These are phyloP conservation scores for Paramormyrops hopkinsi DNA, from an alignment of 2,797 vertebrate genomes.

Conservation along the genomic window DNA sequence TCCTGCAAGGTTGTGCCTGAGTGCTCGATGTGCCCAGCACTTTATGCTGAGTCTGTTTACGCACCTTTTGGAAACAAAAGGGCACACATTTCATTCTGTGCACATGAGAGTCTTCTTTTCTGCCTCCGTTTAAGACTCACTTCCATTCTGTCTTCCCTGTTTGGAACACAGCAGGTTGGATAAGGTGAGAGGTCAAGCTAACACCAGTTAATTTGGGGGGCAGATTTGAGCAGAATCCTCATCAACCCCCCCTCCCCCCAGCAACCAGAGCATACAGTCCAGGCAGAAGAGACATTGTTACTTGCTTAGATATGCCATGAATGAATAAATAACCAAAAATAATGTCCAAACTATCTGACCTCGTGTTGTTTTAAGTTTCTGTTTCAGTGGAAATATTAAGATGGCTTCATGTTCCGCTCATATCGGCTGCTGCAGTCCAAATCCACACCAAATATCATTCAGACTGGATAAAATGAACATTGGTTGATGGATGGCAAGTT, in stretches of 20 bases:
- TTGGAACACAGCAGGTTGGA: not conserved
- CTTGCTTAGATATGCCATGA: not conserved
- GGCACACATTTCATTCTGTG: not conserved
- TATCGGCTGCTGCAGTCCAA: not conserved
- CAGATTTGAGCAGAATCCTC: conserved; percentile 6
- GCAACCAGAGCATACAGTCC: not conserved
- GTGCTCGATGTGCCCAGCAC: not conserved
- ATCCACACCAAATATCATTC: not conserved
- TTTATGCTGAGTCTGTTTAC: not conserved
- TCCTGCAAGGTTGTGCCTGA: not conserved
- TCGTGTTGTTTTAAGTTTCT: not conserved
- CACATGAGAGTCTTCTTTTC: not conserved
- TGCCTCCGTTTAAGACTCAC: not conserved
- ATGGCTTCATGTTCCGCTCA: not conserved
- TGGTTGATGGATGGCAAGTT: not conserved
- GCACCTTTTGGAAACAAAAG: not conserved
- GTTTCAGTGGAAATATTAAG: not conserved
- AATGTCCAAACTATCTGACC: not conserved
- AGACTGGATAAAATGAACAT: not conserved
- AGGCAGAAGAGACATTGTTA: not conserved
- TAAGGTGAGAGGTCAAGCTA: conserved; percentile 21
- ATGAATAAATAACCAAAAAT: not conserved
- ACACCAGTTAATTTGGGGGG: conserved; percentile 15
- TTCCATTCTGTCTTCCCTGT: not conserved
- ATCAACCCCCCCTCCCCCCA: not conserved